Conservation (phyloP, 2,888 invertebrate genomes). For the Cybosia mesomella region DNA sequence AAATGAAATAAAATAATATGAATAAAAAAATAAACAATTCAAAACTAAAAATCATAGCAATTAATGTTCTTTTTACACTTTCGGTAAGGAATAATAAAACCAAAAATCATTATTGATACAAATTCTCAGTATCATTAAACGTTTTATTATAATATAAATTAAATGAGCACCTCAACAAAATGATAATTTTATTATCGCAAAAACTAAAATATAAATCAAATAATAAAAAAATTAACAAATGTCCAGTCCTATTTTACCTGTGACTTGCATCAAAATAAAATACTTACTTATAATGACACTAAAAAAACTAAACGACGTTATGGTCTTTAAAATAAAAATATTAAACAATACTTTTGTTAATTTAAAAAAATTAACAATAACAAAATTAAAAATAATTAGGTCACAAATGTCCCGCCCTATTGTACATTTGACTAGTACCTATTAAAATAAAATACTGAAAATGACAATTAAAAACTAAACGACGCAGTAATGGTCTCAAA, state of each 20-base stretch:
- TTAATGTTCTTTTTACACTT: slow-evolving; percentile 11
- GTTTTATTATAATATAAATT: slow-evolving; percentile 8
- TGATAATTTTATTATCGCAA: not conserved
- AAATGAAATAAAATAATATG: slow-evolving; percentile 18
- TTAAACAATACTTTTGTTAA: slow-evolving; percentile 11
- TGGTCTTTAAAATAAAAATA: slow-evolving; percentile 13
- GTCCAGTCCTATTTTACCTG: slow-evolving; percentile 9
- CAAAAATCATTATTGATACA: slow-evolving; percentile 5
- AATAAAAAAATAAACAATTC: slow-evolving; percentile 13
- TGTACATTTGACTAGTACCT: slow-evolving; percentile 11
- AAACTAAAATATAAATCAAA: slow-evolving; percentile 8
- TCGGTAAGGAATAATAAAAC: slow-evolving; percentile 10
- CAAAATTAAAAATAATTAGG: slow-evolving; percentile 1
- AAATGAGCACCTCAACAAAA: slow-evolving; percentile 11
- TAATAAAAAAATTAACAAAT: too few species aligned
- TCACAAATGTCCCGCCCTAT: slow-evolving; percentile 6
- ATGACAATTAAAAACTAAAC: slow-evolving; percentile 13
- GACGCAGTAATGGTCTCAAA: slow-evolving; percentile 13
- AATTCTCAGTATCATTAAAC: slow-evolving; percentile 12
- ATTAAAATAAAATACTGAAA: slow-evolving; percentile 17
- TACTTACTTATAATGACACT: slow-evolving; percentile 8
- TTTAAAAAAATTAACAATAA: slow-evolving; percentile 7
- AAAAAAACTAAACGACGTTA: slow-evolving; percentile 10
- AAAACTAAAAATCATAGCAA: slow-evolving; percentile 12
- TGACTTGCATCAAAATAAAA: slow-evolving; percentile 15